Evolutionary conservation across 2,797 vertebrate genomes (phyloP).

Genomic region (Lacerta viridis): DNA sequence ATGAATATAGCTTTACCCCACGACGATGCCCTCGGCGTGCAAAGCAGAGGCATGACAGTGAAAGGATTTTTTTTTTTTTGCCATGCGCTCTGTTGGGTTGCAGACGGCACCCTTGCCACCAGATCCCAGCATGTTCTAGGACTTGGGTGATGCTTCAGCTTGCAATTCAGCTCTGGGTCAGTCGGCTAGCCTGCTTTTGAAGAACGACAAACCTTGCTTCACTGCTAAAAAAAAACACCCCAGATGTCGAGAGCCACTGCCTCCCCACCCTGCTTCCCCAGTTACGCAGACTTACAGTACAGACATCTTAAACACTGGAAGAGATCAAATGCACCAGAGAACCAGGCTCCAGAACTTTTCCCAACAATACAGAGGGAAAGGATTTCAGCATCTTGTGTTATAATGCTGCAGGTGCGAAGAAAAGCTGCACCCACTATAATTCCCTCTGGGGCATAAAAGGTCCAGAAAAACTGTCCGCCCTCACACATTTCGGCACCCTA

Average conservation of each 20-base stretch:
- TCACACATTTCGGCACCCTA: not conserved
- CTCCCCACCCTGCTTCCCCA: not conserved
- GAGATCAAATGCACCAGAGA: not conserved
- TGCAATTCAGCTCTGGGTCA: conserved; percentile 16
- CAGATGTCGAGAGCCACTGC: not conserved
- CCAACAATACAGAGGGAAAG: not conserved
- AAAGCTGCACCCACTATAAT: not conserved
- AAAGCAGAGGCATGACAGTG: not conserved
- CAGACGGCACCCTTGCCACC: not conserved
- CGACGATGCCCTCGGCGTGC: too few species aligned
- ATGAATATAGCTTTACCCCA: not conserved
- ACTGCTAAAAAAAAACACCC: not conserved
- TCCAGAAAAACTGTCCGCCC: not conserved
- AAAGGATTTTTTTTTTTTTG: not conserved
- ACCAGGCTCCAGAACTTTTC: not conserved
- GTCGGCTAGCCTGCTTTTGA: not conserved
- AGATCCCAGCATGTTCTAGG: not conserved
- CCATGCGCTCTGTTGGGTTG: fast-evolving
- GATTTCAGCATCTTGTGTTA: not conserved
- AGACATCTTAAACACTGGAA: not conserved
- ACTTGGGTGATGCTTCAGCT: conserved; percentile 36
- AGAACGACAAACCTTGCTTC: not conserved
- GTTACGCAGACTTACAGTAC: conserved; percentile 29
- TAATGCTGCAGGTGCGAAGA: not conserved
- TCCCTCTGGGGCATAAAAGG: not conserved